Percentiles rank a stretch among this genome's conserved stretches.
Conservation (phyloP, 2,888 invertebrate species). For the Lasioglossum zephyrum region DNA sequence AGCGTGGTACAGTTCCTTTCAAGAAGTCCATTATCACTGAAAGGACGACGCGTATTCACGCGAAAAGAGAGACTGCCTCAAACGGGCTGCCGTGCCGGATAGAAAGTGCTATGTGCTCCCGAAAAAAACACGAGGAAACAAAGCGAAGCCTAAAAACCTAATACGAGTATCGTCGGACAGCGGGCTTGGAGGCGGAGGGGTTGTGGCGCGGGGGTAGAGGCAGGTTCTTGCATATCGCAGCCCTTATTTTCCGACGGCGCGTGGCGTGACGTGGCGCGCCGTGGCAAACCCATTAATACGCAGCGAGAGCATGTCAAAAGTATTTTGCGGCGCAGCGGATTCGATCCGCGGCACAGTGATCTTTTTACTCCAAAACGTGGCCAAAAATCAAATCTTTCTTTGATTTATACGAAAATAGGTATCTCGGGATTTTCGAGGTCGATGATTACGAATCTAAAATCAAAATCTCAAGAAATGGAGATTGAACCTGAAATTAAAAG, state of each 20-base stretch:
- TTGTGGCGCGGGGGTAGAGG: background rate
- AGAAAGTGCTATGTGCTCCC: slow-evolving; percentile 36
- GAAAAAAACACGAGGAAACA: slow-evolving; percentile 47
- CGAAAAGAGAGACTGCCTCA: slow-evolving; percentile 32
- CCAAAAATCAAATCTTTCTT: no score
- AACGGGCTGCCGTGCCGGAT: slow-evolving; percentile 28
- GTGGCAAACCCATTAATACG: slow-evolving; percentile 47
- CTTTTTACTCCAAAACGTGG: no score
- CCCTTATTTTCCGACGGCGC: slow-evolving; percentile 21
- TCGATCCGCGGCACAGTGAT: slow-evolving; percentile 52
- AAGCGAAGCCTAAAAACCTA: slow-evolving; percentile 54
- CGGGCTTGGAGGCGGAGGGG: background rate
- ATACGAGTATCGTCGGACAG: slow-evolving; percentile 32
- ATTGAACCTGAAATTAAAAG: no score
- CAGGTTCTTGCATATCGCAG: slow-evolving; percentile 9
- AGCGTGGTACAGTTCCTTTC: slow-evolving; percentile 26
- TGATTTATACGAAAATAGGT: no score
- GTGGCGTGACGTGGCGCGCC: background rate
- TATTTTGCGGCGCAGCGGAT: slow-evolving; percentile 55
- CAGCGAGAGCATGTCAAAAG: slow-evolving; percentile 42
- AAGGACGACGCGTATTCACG: slow-evolving; percentile 49
- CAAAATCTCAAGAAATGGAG: no score
- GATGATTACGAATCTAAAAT: no score
- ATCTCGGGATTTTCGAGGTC: no score
- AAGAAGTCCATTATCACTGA: slow-evolving; percentile 59